Conservation (phyloP, 2,888 invertebrate species). For the Melinaea menophilus region DNA sequence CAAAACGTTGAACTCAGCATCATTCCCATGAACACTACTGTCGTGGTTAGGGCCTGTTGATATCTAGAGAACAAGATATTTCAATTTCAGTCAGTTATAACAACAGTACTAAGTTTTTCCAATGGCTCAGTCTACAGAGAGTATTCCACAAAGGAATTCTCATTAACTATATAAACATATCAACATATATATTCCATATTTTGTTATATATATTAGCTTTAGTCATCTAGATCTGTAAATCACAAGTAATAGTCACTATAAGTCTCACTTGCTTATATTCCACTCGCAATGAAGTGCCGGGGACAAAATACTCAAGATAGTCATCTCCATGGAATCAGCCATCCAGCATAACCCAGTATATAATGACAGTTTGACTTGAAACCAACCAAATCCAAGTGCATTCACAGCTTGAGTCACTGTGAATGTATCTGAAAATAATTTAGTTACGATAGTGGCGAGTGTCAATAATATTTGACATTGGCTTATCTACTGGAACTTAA, state of each 20-base stretch:
- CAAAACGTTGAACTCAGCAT: constrained; percentile 97
- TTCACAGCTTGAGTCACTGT: constrained; percentile 93
- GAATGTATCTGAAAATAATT: constrained; percentile 84
- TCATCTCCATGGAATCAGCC: constrained; percentile 99
- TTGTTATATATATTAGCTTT: too few species aligned
- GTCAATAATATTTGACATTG: too few species aligned
- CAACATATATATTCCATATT: too few species aligned
- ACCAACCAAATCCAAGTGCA: constrained; percentile 91
- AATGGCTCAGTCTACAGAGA: too few species aligned
- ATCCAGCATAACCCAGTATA: constrained; percentile 95
- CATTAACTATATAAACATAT: too few species aligned
- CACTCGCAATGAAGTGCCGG: constrained; percentile 97
- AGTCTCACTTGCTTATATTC: constrained; percentile 84
- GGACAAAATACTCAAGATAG: constrained; percentile 94
- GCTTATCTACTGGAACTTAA: too few species aligned
- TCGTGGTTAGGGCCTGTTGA: constrained; percentile 95
- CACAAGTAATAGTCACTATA: too few species aligned
- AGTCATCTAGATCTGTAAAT: too few species aligned
- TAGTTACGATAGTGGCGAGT: too few species aligned
- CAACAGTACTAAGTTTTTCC: too few species aligned
- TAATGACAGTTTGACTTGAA: constrained; percentile 91
- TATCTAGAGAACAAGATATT: constrained; percentile 82
- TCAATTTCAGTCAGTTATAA: not conserved
- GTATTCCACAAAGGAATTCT: too few species aligned
- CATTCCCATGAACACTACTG: constrained; percentile 97